Evolutionary conservation across 2,888 invertebrate genomes (phyloP), one percentile per base, ranked within the genome.

Genomic region (Dicyrtoma fusca): DNA sequence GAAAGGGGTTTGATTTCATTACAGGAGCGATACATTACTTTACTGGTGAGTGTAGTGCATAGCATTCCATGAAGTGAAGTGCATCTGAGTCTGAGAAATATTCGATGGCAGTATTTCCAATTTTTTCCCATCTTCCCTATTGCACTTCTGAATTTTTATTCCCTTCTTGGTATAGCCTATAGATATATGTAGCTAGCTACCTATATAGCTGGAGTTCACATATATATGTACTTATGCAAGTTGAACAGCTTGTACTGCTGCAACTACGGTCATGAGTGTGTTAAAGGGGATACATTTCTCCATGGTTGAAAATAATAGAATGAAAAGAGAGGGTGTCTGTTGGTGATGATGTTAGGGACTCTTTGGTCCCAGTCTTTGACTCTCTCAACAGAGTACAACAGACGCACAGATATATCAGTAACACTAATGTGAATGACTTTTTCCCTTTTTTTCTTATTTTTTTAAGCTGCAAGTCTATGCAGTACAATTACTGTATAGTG

Each of bases 1-100:
- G 72, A 66, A 66, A 66, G 66, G 66, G 72, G 66, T 72, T 72
- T 72, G 65, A 72, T 72, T 72, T 72, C 72, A 72, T 72, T 72
- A 72, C 59, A 66, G 26, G 14, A 53, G 19, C 57, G 57, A 57
- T 57, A 57, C 57, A 25, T 57, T 57, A 57, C 57, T 57, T 57
- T 49, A n/a, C 17, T 19, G 4, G n/a, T n/a, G n/a, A n/a, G n/a
- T n/a, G n/a, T n/a, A n/a, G n/a, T n/a, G n/a, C n/a, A n/a, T n/a
- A n/a, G 21, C 53, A 61, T 61, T 42, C 61, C 61, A 61, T 47
- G n/a, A n/a, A n/a, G 45, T 63, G 47, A 47, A 63, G 63, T 47
- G 63, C 8, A 63, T 55, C 55, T 53, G 42, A 53, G 17, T 21
- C 34, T 63, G 34, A 34, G 34, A 34, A 34, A 34, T 34, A 34